These are phyloP conservation scores for Lepidostoma basale DNA, from an alignment of 1,140 invertebrate genomes.

Conservation along the genomic window DNA sequence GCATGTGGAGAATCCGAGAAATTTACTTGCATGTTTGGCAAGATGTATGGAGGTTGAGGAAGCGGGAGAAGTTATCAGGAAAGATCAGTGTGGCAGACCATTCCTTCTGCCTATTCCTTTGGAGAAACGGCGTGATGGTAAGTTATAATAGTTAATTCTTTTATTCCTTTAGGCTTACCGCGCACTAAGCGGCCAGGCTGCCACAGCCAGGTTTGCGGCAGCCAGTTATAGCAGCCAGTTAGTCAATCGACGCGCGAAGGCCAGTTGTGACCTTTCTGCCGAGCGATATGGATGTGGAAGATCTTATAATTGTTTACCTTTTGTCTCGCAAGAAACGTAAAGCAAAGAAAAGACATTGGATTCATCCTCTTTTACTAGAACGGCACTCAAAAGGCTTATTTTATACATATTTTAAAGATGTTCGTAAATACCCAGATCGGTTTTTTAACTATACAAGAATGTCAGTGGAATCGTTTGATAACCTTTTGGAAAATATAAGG, in stretches of 20 bases:
- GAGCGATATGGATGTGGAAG: conserved; percentile 3
- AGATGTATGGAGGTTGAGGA: too few species aligned
- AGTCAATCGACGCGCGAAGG: not conserved
- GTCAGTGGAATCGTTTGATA: conserved; percentile 20
- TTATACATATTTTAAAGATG: conserved; percentile 27
- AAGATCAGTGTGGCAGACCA: too few species aligned
- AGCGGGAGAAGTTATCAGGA: too few species aligned
- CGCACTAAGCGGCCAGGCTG: too few species aligned
- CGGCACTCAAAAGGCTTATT: conserved; percentile 28
- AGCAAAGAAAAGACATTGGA: conserved; percentile 25
- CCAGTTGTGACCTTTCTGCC: not conserved
- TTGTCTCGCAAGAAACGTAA: conserved; percentile 23
- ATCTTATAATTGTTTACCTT: conserved; percentile 20
- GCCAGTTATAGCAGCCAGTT: conserved; percentile 16
- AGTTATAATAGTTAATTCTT: too few species aligned
- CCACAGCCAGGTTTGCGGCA: too few species aligned
- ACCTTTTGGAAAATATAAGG: conserved; percentile 21
- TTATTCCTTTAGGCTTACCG: too few species aligned
- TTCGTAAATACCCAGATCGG: conserved; percentile 15
- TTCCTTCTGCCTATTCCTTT: too few species aligned
- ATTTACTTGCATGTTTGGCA: too few species aligned
- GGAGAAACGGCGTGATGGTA: too few species aligned
- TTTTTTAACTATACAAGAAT: conserved; percentile 32
- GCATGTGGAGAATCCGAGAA: too few species aligned
- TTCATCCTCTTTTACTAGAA: conserved; percentile 13